These are phyloP conservation scores for Chrysochloris asiatica DNA, from an alignment of 2,113 vertebrate species.

Conservation along the genomic window DNA sequence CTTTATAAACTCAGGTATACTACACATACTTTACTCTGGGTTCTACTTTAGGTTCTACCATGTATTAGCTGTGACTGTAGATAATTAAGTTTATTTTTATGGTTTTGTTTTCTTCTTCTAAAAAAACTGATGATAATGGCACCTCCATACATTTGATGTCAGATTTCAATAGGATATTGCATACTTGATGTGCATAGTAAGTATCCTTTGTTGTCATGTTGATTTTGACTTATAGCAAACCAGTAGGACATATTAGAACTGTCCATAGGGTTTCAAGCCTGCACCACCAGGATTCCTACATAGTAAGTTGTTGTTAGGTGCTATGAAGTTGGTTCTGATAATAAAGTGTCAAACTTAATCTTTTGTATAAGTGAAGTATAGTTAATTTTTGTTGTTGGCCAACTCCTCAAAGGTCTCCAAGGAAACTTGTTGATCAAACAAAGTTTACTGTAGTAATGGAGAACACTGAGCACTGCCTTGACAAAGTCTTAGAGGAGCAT, in stretches of 20 bases:
- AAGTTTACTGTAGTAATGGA: not conserved
- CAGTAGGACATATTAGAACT: too few species aligned
- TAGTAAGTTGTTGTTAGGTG: too few species aligned
- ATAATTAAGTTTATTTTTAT: not conserved
- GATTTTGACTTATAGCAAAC: not conserved
- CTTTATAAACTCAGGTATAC: not conserved
- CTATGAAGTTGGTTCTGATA: too few species aligned
- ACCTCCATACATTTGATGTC: not conserved
- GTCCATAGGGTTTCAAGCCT: too few species aligned
- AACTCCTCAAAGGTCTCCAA: not conserved
- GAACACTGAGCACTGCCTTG: not conserved
- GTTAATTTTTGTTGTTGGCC: not conserved
- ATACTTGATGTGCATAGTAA: not conserved
- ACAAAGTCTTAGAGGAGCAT: too few species aligned
- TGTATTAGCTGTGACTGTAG: not conserved
- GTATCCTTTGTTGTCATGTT: not conserved
- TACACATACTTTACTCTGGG: not conserved
- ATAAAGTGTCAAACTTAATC: too few species aligned
- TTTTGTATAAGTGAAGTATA: not conserved
- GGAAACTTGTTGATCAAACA: not conserved
- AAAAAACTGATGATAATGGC: not conserved
- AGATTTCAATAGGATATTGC: not conserved
- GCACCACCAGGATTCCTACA: too few species aligned
- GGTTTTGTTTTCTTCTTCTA: too few species aligned
- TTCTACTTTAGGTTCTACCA: not conserved